phyloP scores from a whole-genome alignment of 2,888 invertebrate species.

The Oscheius sp. region DNA sequence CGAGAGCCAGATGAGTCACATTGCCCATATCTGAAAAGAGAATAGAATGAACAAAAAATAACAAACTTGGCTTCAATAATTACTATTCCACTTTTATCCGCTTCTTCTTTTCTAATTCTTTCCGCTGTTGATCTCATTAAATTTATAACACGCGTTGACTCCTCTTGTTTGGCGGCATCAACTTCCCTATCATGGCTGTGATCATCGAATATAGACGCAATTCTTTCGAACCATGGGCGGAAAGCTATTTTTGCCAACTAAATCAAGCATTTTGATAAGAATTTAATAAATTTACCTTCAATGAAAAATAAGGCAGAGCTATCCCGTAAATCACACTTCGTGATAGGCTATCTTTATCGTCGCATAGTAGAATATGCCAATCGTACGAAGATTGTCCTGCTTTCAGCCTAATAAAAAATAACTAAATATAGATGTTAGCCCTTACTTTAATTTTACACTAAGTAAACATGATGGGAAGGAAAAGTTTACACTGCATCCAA shows the following conservation, averaged over 20 bases:
- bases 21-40: conserved; percentile 53
- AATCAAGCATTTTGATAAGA: neutral
- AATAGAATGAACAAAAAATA: neutral
- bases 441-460: conserved; percentile 64
- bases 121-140: conserved; percentile 91
- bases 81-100: conserved; percentile 85
- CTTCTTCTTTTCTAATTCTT: conserved; percentile 85
- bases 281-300: conserved; percentile 38
- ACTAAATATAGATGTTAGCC: conserved; percentile 1
- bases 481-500: conserved; percentile 61
- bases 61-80: conserved; percentile 83
- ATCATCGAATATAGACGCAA: conserved; percentile 61
- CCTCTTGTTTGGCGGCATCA: conserved; percentile 66
- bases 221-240: conserved; percentile 56
- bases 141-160: conserved; percentile 74
- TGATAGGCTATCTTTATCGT: conserved; percentile 64
- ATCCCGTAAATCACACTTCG: conserved; percentile 68
- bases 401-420: conserved; percentile 54
- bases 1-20: conserved; percentile 50
- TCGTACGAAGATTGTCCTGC: conserved; percentile 66
- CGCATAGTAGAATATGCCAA: conserved; percentile 69
- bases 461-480: conserved; percentile 64
- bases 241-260: conserved; percentile 46
- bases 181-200: conserved; percentile 54
- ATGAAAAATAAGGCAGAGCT: conserved; percentile 58